Evolutionary conservation across 2,888 invertebrate species (phyloP), one percentile per base, ranked within the genome.

Genomic region (Diarsia mendica): DNA sequence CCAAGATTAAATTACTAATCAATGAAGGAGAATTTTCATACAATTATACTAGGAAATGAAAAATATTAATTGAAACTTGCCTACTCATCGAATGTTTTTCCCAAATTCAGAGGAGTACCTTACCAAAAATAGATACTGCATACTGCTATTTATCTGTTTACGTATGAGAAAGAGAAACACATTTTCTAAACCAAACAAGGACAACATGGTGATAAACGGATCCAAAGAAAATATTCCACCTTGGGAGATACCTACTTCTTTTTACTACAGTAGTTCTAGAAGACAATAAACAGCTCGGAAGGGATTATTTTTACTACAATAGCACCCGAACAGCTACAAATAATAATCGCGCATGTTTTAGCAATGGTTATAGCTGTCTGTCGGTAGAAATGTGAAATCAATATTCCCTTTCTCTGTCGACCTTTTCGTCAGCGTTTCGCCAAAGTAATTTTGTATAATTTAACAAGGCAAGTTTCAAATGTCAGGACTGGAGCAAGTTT

Each of bases 381-480:
- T 49, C 53, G 49, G 61, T 55, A 20, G 51, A 67, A 79, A 84
- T 82, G 75, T 70, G 61, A 86, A 85, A 85, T 87, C 85, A 79
- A 85, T 87, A 82, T 44, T 63, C n/a, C n/a, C 53, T 72, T 77
- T 72, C 61, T 72, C 58, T 33, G 64, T 67, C 76, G 67, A 81
- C 76, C 76, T 81, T 77, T 71, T 33, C 11, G 58, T 80, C 67
- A 67, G 28, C 77, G 72, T 72, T 72, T 75, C n/a, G 60, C 55
- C 51, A 70, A 83, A 69, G 23, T 63, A 63, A 72, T 49, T 51
- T 51, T 71, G 65, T 58, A 44, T 44, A 65, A 46, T 71, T 65
- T 58, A 64, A 65, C 55, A 39, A 46, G 28, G 53, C 48, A 28
- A 61, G 15, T 61, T 75, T 65, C 2, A 48, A 75, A 75, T 74